phyloP scores from a whole-genome alignment of 1,140 invertebrate genomes.

The Psix sp. region DNA sequence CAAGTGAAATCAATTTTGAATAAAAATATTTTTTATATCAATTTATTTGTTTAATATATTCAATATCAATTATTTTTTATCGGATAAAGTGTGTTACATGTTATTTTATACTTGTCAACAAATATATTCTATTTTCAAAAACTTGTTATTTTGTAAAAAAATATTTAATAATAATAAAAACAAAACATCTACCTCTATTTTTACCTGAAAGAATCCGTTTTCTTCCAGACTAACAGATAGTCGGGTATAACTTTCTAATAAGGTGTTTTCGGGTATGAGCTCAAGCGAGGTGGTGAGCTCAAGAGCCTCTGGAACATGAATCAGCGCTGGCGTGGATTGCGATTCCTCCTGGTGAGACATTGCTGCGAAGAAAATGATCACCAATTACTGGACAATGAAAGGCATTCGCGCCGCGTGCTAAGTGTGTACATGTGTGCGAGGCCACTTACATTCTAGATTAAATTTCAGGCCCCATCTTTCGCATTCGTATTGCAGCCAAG shows the following conservation, averaged over 20 bases:
- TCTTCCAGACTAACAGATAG: slow-evolving; percentile 91
- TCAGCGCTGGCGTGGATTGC: slow-evolving; percentile 88
- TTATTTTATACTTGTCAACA: no score
- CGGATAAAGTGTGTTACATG: no score
- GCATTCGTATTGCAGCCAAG: slow-evolving; percentile 91
- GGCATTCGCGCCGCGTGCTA: slow-evolving; percentile 19
- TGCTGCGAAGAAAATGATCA: slow-evolving; percentile 69
- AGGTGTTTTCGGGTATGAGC: slow-evolving; percentile 89
- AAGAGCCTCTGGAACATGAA: slow-evolving; percentile 80
- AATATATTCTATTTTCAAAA: no score
- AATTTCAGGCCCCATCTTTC: slow-evolving; percentile 89
- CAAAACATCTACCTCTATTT: slow-evolving; percentile 34
- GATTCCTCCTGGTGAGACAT: slow-evolving; percentile 87
- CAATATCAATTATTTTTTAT: no score
- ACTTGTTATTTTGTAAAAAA: no score
- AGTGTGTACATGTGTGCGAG: slow-evolving; percentile 35
- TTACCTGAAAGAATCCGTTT: slow-evolving; percentile 88
- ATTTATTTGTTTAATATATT: no score
- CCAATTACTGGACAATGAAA: slow-evolving; percentile 39
- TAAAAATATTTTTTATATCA: no score
- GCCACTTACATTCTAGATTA: slow-evolving; percentile 85
- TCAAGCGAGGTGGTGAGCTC: slow-evolving; percentile 81
- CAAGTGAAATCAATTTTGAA: no score
- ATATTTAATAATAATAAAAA: slow-evolving; percentile 21
- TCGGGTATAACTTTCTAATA: slow-evolving; percentile 89